phyloP scores from a whole-genome alignment of 2,113 vertebrate genomes.

The Monopterus albus region DNA sequence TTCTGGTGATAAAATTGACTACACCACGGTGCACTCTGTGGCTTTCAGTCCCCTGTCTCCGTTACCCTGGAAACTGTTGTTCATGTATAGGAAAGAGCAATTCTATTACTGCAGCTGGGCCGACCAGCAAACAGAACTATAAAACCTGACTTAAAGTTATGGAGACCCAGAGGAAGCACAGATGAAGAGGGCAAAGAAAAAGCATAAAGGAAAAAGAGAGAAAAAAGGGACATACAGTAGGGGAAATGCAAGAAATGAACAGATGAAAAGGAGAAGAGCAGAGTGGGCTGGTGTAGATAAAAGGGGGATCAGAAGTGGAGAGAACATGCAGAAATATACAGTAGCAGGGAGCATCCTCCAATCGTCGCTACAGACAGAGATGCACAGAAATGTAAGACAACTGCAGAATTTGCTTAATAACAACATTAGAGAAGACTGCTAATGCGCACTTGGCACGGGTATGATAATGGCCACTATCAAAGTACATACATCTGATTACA shows the following conservation, averaged over 20 bases:
- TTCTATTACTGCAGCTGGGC: conserved; percentile 73
- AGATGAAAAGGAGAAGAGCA: conserved; percentile 47
- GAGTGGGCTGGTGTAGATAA: conserved; percentile 25
- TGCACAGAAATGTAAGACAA: conserved; percentile 21
- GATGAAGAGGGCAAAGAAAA: conserved; percentile 41
- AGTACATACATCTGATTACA: conserved; percentile 55
- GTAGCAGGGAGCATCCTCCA: conserved; percentile 12
- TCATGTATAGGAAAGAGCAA: conserved; percentile 79
- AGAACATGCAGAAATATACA: conserved; percentile 21
- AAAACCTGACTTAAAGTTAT: conserved; percentile 76
- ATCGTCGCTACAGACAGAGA: conserved; percentile 31
- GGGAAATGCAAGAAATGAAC: conserved; percentile 37
- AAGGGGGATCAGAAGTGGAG: not conserved
- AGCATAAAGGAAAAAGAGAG: conserved; percentile 14
- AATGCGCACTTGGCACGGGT: conserved; percentile 59
- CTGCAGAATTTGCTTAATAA: conserved; percentile 41
- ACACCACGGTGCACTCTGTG: conserved; percentile 61
- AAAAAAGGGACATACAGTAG: not conserved
- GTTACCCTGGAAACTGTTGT: conserved; percentile 86
- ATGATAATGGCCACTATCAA: conserved; percentile 46
- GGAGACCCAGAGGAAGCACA: conserved; percentile 35
- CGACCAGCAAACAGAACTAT: conserved; percentile 75
- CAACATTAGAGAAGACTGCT: conserved; percentile 40
- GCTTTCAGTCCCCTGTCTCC: conserved; percentile 67
- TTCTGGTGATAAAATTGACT: conserved; percentile 75